Base-by-base conservation (phyloP, 2,797 vertebrate species). In the Rhinogobio ventralis region DNA sequence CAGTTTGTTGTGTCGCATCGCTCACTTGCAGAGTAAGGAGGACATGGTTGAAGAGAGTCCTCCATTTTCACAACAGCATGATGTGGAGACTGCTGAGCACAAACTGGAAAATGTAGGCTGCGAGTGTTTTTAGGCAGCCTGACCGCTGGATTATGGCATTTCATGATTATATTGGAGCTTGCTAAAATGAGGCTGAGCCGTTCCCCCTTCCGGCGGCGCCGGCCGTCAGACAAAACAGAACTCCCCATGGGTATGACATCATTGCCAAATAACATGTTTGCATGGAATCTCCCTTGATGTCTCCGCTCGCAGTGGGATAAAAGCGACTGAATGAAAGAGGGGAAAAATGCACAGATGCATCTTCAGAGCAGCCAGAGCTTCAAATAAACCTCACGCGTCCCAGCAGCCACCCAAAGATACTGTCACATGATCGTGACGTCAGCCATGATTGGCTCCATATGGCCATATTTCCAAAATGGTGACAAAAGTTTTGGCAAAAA, bases 271-370 rank as follows among this genome's bases (percentile, higher is more conserved):
- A 91, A 92, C 91, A 93, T 89, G 90, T 92, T 94, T 93, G 89
- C 92, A 91, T 90, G 91, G 91, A 93, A 93, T 94, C 92, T 93
- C 88, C 91, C 91, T 94, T 93, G 90, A 95, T 92, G 91, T 94
- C 89, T 88, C 88, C 15, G 68, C 64, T 83, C 82, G 28, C 86
- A 86, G 88, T 74, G 88, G 91, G 91, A 93, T 94, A 89, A 93
- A 94, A 93, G 91, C 57, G 62, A 64, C 82, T 46, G 86, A 92
- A 92, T 92, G 88, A 93, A 91, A 92, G 90, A 81, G 45, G 89
- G 88, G 81, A 89, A 90, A 90, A 92, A 92, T 89, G 89, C 90
- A 92, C 90, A 90, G 90, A 91, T 89, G 91, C 85, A 85, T 93
- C 92, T 93, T 93, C 87, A 81, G 87, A 87, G 89, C 85, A 84